Base-by-base conservation (phyloP, 1,140 invertebrate genomes). In the Calycopis cecrops region DNA sequence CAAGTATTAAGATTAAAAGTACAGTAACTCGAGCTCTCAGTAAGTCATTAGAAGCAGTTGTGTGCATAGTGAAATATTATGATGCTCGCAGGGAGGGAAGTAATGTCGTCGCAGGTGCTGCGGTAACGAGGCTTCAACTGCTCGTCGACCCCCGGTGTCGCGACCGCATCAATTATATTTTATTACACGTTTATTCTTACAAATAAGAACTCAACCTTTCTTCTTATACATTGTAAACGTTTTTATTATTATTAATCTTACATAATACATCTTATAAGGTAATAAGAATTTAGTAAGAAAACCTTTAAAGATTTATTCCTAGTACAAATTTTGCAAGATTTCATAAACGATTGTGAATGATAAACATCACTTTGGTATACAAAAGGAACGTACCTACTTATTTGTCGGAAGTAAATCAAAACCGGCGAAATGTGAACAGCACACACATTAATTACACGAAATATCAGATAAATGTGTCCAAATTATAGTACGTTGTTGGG, bases 51-150 rank as follows among this genome's bases (percentile, higher is more conserved):
- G 40, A 44, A 44, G 40, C 40, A 44, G 40, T 51, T 34, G 55
- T 12, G 10, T 12, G 38, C 35, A 48, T 28, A 58, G 56, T 16
- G 28, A 12, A 56, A 48, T 51, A 57, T 62, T 66, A 60, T 63
- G n/a, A n/a, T n/a, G 55, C 59, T 63, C 57, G 56, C 47, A 49
- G 21, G 51, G 16, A 58, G 59, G 55, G 44, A 51, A 37, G 42
- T 21, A 53, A 52, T 28, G 6, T 28, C 21, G 21, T 28, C 21
- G 2, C 61, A 67, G 65, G 59, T 67, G 61, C 50, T 55, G 49
- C 55, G 57, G 47, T 67, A 67, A 67, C 62, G 64, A 62, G 60
- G 60, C 55, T 66, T 60, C 57, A 55, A 33, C 51, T 28, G 52
- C 53, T 14, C 14, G 4, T 2, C 21, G 6, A 28, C 21, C 21